Percentiles rank a stretch among this genome's conserved stretches.
These are phyloP conservation scores for Drosophila azteca DNA, from an alignment of 1,140 invertebrate species.

Conservation along the genomic window DNA sequence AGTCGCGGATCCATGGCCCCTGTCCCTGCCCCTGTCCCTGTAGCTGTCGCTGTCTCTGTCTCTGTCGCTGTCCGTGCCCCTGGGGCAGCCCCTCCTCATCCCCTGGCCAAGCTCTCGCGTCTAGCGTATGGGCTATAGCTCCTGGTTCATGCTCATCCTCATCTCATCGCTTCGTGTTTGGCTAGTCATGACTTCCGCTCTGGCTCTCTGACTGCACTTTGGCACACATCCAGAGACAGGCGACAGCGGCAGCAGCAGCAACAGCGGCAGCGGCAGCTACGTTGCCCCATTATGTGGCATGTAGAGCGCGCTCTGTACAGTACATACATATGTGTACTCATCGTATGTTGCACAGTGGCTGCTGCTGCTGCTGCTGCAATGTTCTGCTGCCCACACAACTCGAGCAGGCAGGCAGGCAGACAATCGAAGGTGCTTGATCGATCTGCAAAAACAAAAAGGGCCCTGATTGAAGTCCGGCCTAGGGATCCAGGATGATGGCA, in stretches of 20 bases:
- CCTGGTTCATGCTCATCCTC: constrained; percentile 17
- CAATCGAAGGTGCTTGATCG: constrained; percentile 34
- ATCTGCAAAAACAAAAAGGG: not conserved
- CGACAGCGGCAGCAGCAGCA: constrained; percentile 3
- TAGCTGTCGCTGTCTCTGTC: constrained; percentile 1
- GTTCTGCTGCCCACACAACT: constrained; percentile 73
- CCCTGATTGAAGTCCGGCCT: constrained; percentile 40
- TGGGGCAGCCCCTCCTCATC: constrained; percentile 24
- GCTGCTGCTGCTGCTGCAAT: constrained; percentile 37
- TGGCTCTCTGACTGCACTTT: constrained; percentile 45
- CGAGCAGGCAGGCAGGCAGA: constrained; percentile 12
- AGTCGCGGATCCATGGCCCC: not conserved
- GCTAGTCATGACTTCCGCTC: constrained; percentile 81
- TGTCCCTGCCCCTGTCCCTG: not conserved
- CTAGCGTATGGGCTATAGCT: constrained; percentile 44
- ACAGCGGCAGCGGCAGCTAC: constrained; percentile 26
- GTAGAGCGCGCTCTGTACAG: constrained; percentile 40
- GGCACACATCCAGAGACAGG: constrained; percentile 59
- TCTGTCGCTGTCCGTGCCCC: not conserved
- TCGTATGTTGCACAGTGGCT: constrained; percentile 11
- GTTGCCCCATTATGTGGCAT: constrained; percentile 76
- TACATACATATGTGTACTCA: too few species aligned
- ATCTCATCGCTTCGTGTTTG: constrained; percentile 77
- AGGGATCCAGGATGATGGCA: constrained; percentile 13
- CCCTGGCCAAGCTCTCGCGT: not conserved